Evolutionary conservation across 2,888 invertebrate genomes (phyloP), one percentile per base, ranked within the genome.

Genomic region (Synanthedon tipuliformis): DNA sequence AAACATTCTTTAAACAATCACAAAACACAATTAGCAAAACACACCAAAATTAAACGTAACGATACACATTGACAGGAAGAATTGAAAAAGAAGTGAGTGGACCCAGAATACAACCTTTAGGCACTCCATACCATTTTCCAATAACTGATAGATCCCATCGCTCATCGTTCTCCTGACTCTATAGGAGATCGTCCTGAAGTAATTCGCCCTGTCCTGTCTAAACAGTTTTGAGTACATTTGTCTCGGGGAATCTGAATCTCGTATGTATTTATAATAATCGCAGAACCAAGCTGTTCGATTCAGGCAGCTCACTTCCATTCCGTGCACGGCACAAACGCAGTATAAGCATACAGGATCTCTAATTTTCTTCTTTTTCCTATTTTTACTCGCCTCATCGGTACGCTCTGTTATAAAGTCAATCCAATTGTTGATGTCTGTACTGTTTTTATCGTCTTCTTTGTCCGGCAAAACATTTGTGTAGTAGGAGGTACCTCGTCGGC

Each of bases 101-200:
- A 55, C 52, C 60, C 56, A 60, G 54, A 57, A 56, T 23, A 52
- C 12, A 53, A 57, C 58, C 51, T 54, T 57, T 56, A 41, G 54
- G 34, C 51, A 58, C 53, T 57, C 55, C 65, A 60, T 81, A 80
- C 80, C 81, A 53, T 61, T 64, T 16, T 76, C 70, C 23, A 81
- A 56, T n/a, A 83, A 62, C 54, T 73, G 75, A 58, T 63, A 72
- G 7, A 82, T 63, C 40, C 75, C 75, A 13, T 66, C 64, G 45
- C 85, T 84, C 84, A 86, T 83, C 0, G 76, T 81, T 54, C 85
- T 73, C 40, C 85, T 68, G 52, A 85, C 15, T 23, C 85, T 72
- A 59, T 70, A 75, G 0, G 85, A 79, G 34, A 85, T 52, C 18
- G 69, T 66, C 8, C 78, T 69, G 53, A 83, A 84, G 56, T 81